Evolutionary conservation across 2,888 invertebrate genomes (phyloP), one percentile per base, ranked within the genome.

Genomic region (Drosophila infuscata): DNA sequence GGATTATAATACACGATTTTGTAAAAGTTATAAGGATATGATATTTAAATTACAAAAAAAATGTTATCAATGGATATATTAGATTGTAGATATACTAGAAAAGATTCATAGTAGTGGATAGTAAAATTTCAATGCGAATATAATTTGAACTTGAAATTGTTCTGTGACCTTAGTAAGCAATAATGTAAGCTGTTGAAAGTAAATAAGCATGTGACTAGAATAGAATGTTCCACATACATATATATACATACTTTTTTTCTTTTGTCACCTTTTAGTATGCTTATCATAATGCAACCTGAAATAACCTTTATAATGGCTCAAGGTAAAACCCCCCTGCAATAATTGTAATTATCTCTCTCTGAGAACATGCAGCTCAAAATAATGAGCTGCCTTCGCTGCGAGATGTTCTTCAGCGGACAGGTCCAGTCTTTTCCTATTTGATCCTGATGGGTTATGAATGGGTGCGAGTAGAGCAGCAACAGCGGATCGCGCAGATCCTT

Each of bases 261-360:
- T 46, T 32, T 61, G 58, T 71, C 75, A 78, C 71, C 68, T 76
- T 65, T 71, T 59, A 38, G 60, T 61, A 25, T 46, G 48, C 76
- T 79, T 76, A 79, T 78, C 78, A 33, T 63, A 79, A 57, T 58
- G 76, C 68, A 68, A 41, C 57, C 56, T 59, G 56, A 76, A 71
- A 58, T 60, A 69, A 51, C 54, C 46, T 60, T 61, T 59, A 66
- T 52, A 72, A 68, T 53, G 65, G 53, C 79, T 46, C 71, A 67
- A 56, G 56, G 48, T 67, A 75, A 75, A 70, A 66, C 79, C 75
- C 67, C 56, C 59, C 68, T 61, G 64, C 75, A 67, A 79, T 79
- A 79, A 78, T 65, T 71, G 75, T 68, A 70, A 61, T 75, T 54
- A 67, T 25, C 46, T 46, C 46, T 4, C 46, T 4, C 46, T 46